Conservation (phyloP, 1,140 invertebrate species). For the Gonatopus flavifemur region DNA sequence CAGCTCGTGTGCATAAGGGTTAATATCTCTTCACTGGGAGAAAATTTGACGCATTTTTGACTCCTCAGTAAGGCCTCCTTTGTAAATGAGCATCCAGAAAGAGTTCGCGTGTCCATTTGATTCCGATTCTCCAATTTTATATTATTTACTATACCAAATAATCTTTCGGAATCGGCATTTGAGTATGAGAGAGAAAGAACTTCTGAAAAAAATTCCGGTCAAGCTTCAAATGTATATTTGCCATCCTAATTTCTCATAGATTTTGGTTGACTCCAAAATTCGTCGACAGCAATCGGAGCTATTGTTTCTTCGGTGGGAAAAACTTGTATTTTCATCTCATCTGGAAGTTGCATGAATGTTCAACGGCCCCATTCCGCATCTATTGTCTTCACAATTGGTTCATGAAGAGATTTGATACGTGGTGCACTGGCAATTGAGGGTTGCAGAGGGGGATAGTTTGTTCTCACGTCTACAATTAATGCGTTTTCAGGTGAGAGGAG, state of each 20-base stretch:
- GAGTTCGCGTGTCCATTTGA: neutral
- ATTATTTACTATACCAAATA: constrained; percentile 8
- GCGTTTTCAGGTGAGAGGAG: constrained; percentile 9
- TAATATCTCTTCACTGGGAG: neutral
- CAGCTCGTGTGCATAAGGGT: too few relatives aligned
- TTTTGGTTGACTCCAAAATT: constrained; percentile 21
- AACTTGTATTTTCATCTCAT: constrained; percentile 12
- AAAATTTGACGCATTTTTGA: neutral
- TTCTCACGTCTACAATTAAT: constrained; percentile 10
- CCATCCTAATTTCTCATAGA: constrained; percentile 8
- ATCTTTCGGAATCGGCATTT: constrained; percentile 16
- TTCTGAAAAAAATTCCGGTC: constrained; percentile 20
- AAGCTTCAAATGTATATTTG: constrained; percentile 15
- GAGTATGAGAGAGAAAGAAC: constrained; percentile 16
- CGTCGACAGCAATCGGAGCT: constrained; percentile 9
- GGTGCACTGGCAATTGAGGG: constrained; percentile 15
- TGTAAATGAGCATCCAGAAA: neutral
- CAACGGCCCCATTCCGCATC: constrained; percentile 19
- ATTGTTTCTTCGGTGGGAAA: too few relatives aligned
- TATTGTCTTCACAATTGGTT: constrained; percentile 15
- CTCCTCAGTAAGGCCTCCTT: neutral
- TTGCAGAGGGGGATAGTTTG: constrained; percentile 6
- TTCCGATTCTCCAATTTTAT: neutral
- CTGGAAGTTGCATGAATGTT: constrained; percentile 12
- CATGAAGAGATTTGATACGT: constrained; percentile 8